Base-by-base conservation (phyloP, 2,888 invertebrate genomes). In the Limnephilus rhombicus region DNA sequence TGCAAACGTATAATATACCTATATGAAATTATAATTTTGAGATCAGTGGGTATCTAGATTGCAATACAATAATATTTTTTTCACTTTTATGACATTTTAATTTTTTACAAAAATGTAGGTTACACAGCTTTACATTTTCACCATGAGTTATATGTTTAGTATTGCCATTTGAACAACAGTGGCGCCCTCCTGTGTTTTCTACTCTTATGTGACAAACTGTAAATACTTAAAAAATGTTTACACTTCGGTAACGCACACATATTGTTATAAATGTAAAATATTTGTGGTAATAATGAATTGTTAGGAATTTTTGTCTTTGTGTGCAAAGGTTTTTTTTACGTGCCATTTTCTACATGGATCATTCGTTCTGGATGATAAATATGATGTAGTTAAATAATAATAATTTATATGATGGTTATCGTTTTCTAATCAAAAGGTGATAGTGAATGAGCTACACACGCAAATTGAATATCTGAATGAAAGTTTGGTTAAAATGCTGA, bases 401-500 rank as follows among this genome's bases (percentile, higher is more conserved):
- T n/a, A n/a, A 18, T 88, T 31, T 88, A 53, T 5, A 24, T 41
- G 7, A 68, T 91, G 29, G 31, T 88, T 53, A 7, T 68, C 24
- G 18, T 68, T 68, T 9, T 68, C 34, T 24, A 68, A 41, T 95
- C 95, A 2, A 98, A 37, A 99, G 97, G 98, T 99, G 93, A 98
- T 99, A 94, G 99, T 99, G 93, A 99, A 99, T 95, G 99, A 99
- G 96, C 96, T 99, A 93, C 99, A 99, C 95, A 98, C 98, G 92
- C 98, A 99, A 96, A 99, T 99, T 94, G 99, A 99, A 96, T 97
- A 97, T 89, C 96, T 99, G 94, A 99, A 99, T 96, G 98, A 99
- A 95, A 97, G 98, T 92, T 96, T 99, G 94, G 99, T 99, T 92
- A 97, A 98, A 95, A 97, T 98, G 95, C 96, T 99, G 94, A 97